phyloP scores from a whole-genome alignment of 2,888 invertebrate species.

The Tetranychus piercei region DNA sequence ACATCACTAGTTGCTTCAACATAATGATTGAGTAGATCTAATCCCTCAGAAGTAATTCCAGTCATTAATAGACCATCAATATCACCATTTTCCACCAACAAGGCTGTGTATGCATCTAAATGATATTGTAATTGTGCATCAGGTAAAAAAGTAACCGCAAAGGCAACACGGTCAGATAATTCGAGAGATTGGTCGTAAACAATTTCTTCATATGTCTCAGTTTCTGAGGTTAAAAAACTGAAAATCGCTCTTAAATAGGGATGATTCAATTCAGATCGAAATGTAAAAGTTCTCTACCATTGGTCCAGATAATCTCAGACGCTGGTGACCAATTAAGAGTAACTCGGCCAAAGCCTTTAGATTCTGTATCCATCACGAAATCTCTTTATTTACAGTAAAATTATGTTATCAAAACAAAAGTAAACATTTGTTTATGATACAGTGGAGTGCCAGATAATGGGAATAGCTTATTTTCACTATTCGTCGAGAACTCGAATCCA shows the following conservation, averaged over 20 bases:
- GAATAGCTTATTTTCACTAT: too few species aligned
- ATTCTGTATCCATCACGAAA: neutral
- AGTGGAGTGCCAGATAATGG: too few species aligned
- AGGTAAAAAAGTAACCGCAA: constrained; percentile 65
- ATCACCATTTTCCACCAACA: constrained; percentile 55
- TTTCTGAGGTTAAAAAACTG: constrained; percentile 65
- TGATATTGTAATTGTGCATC: constrained; percentile 56
- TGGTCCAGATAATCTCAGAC: constrained; percentile 10
- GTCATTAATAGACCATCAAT: constrained; percentile 67
- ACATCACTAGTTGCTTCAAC: constrained; percentile 71
- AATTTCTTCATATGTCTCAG: constrained; percentile 53
- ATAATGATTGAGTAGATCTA: constrained; percentile 64
- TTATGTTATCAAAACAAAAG: too few species aligned
- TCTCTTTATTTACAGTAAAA: too few species aligned
- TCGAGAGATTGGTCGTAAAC: constrained; percentile 63
- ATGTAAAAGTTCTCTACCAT: constrained; percentile 29
- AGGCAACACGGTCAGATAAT: constrained; percentile 71
- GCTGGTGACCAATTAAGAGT: constrained; percentile 8
- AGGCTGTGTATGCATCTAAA: constrained; percentile 48
- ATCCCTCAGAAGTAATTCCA: constrained; percentile 47
- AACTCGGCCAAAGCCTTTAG: neutral
- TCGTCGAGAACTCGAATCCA: too few species aligned
- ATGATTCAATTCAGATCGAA: constrained; percentile 60
- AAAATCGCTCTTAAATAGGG: constrained; percentile 78
- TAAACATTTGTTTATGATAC: too few species aligned